Conservation (phyloP, 2,797 vertebrate species). For the Gymnothorax javanicus region DNA sequence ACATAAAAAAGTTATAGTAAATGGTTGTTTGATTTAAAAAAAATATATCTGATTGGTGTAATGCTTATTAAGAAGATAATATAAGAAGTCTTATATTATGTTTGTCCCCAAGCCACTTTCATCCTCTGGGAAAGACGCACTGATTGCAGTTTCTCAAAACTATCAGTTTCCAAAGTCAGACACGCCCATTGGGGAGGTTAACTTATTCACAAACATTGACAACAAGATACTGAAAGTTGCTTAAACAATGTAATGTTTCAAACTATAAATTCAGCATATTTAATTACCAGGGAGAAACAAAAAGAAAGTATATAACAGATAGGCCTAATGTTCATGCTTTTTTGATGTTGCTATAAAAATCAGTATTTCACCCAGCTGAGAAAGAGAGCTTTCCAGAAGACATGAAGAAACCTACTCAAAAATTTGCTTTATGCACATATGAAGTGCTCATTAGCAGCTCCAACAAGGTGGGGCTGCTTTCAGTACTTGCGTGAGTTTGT, state of each 20-base stretch:
- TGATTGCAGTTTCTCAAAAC: constrained; percentile 42
- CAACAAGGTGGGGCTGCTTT: no score
- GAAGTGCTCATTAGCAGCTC: no score
- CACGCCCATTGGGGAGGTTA: not conserved
- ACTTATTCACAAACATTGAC: not conserved
- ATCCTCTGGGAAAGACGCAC: constrained; percentile 24
- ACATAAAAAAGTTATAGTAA: not conserved
- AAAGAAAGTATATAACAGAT: not conserved
- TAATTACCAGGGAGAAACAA: not conserved
- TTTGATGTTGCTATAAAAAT: not conserved
- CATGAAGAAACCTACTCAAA: not conserved
- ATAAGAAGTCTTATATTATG: constrained; percentile 35
- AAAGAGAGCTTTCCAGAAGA: not conserved
- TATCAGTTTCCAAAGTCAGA: constrained; percentile 31
- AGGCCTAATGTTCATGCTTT: not conserved
- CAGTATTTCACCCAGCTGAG: not conserved
- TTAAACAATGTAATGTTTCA: not conserved
- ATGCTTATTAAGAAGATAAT: constrained; percentile 35
- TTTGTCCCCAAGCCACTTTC: constrained; percentile 39
- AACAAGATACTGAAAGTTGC: not conserved
- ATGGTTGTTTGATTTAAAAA: not conserved
- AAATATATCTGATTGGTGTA: constrained; percentile 26
- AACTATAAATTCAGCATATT: not conserved
- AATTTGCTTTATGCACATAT: no score
- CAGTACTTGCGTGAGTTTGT: no score